Evolutionary conservation across 2,888 invertebrate species (phyloP).

Genomic region (Tachystola acroxantha): DNA sequence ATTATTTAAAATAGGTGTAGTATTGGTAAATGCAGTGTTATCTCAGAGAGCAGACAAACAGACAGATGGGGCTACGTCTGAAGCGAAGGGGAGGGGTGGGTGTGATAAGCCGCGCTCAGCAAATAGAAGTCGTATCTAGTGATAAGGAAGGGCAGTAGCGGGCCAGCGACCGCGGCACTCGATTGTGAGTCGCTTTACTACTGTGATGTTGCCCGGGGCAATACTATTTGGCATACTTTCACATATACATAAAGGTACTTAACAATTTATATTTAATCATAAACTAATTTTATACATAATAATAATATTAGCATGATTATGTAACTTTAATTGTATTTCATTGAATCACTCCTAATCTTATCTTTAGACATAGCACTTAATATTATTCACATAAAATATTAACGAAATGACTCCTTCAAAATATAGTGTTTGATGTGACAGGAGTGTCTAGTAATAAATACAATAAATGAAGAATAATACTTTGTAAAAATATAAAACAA

Average conservation of each 20-base stretch:
- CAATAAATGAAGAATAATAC: no score
- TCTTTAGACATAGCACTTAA: no score
- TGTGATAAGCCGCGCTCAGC: neutral
- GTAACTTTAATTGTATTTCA: neutral
- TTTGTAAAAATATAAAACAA: neutral
- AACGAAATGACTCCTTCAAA: no score
- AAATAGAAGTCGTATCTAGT: neutral
- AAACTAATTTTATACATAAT: constrained; percentile 1
- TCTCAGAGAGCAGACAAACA: constrained; percentile 1
- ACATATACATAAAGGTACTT: neutral
- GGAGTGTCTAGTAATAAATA: no score
- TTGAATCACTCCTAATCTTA: no score
- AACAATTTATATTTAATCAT: neutral
- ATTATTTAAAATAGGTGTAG: neutral
- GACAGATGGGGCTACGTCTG: neutral
- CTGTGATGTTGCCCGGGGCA: no score
- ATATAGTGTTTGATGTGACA: no score
- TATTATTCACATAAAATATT: neutral
- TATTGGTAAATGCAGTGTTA: constrained; percentile 4
- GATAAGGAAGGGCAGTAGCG: neutral
- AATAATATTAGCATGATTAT: constrained; percentile 1
- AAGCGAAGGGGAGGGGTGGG: neutral
- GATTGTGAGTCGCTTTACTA: no score
- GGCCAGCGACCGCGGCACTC: neutral
- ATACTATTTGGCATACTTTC: neutral